These are phyloP conservation scores for Papilio glaucus DNA, from an alignment of 1,140 invertebrate genomes.

Conservation along the genomic window DNA sequence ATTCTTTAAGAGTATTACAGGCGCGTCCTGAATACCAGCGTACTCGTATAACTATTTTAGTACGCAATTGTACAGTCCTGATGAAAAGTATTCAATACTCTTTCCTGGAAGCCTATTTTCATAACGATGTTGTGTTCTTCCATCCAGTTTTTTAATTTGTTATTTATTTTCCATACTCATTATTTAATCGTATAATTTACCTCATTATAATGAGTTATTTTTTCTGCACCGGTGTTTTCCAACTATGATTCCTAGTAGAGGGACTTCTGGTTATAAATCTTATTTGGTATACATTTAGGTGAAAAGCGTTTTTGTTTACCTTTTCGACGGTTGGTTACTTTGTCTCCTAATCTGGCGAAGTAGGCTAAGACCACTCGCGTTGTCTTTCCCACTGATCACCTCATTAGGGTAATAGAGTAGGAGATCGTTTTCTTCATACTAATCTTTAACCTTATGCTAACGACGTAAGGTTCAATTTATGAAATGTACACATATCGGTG, in stretches of 20 bases:
- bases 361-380: background rate
- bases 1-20: constrained; percentile 3
- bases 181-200: too few species aligned
- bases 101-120: background rate
- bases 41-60: background rate
- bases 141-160: background rate
- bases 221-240: too few species aligned
- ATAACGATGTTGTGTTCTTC: background rate
- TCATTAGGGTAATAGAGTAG: background rate
- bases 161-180: too few species aligned
- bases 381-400: background rate
- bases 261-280: too few species aligned
- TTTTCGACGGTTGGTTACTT: background rate
- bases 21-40: background rate
- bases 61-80: background rate
- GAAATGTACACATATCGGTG: background rate
- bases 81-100: background rate
- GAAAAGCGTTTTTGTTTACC: background rate
- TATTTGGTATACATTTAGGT: background rate
- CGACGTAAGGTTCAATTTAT: background rate
- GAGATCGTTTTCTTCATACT: background rate
- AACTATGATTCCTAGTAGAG: background rate
- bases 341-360: background rate
- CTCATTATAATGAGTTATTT: too few species aligned
- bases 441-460: constrained; percentile 4